A percentile compares a stretch with the other conserved stretches of the same genome.
Conservation (phyloP, 2,113 vertebrate genomes). For the Ptilonorhynchus violaceus region DNA sequence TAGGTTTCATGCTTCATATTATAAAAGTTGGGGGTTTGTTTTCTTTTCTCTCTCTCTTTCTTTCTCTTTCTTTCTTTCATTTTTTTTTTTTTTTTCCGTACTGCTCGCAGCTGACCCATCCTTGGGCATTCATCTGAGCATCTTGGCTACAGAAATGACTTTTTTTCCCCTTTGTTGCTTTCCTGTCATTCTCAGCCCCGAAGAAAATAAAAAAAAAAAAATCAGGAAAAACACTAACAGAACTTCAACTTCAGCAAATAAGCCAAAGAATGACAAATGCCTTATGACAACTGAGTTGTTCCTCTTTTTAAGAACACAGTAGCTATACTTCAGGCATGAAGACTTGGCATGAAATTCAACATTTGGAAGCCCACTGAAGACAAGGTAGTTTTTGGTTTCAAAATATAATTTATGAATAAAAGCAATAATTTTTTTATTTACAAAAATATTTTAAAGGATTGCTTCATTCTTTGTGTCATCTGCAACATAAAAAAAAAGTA, state of each 20-base stretch:
- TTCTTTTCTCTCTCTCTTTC: neutral
- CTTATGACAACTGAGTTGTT: slow-evolving; percentile 44
- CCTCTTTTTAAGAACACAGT: neutral
- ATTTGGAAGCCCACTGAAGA: neutral
- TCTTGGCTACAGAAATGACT: neutral
- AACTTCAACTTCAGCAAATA: slow-evolving; percentile 35
- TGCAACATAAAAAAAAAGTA: neutral
- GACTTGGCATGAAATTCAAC: neutral
- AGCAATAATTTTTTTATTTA: neutral
- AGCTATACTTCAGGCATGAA: slow-evolving; percentile 9
- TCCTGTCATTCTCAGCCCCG: slow-evolving; percentile 34
- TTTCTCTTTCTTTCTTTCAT: neutral
- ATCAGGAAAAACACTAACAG: neutral
- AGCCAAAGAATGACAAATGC: slow-evolving; percentile 45
- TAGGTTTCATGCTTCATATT: neutral
- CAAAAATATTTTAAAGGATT: neutral
- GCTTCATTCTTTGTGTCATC: neutral
- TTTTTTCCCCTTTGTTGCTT: neutral
- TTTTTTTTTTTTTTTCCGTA: neutral
- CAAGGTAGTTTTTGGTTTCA: neutral
- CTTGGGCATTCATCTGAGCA: slow-evolving; percentile 17
- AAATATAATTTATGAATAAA: neutral
- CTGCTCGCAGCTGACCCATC: neutral
- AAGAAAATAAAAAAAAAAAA: slow-evolving; percentile 2
- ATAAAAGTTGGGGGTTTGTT: neutral